These are phyloP conservation scores for Otus sunia DNA, from an alignment of 2,113 vertebrate genomes.

Conservation along the genomic window DNA sequence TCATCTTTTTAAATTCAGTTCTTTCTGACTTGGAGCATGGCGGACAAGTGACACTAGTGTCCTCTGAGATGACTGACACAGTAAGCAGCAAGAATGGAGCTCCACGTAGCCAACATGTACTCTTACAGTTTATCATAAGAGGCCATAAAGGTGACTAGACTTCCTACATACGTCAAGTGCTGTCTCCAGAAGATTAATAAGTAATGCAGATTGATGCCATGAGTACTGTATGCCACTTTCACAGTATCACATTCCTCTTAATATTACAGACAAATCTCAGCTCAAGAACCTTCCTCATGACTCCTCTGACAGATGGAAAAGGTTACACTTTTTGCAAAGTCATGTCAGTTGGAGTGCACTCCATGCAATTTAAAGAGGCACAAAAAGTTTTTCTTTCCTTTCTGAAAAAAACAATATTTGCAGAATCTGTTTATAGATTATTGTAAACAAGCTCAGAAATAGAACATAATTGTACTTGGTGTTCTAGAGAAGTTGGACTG, in stretches of 20 bases:
- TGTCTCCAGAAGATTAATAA: not conserved
- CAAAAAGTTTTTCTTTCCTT: not conserved
- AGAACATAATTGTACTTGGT: not conserved
- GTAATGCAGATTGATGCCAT: not conserved
- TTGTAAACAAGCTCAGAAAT: slow-evolving; percentile 21
- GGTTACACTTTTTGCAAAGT: not conserved
- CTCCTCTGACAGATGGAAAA: not conserved
- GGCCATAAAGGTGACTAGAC: not conserved
- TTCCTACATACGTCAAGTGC: not conserved
- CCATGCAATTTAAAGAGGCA: not conserved
- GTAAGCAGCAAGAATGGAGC: not conserved
- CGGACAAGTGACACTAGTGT: not conserved
- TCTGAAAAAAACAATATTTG: not conserved
- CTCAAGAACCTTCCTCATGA: not conserved
- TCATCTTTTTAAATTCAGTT: not conserved
- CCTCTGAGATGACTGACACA: not conserved
- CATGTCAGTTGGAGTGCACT: not conserved
- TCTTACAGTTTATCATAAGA: not conserved
- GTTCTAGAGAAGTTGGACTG: not conserved
- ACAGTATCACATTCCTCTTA: not conserved
- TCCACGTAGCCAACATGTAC: fast-evolving
- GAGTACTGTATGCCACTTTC: not conserved
- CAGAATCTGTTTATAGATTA: slow-evolving; percentile 2
- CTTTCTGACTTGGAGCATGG: not conserved
- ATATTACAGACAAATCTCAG: not conserved